Evolutionary conservation across 2,888 invertebrate genomes (phyloP).

Genomic region (Eupithecia vulgata): DNA sequence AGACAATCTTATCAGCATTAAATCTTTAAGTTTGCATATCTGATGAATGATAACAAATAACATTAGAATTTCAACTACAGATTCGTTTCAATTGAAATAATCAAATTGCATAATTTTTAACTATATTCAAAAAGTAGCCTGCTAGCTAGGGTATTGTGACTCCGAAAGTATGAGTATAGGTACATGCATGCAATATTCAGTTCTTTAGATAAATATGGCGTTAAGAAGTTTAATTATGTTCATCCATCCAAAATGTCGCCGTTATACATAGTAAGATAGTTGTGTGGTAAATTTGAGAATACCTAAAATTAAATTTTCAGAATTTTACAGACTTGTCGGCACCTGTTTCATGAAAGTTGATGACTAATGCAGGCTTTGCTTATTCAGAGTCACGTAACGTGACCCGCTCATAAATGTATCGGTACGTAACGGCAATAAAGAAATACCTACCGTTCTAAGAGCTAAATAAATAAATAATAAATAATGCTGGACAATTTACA

Average conservation of each 20-base stretch:
- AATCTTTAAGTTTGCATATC: background rate
- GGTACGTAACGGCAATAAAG: too few species aligned
- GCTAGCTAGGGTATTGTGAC: too few species aligned
- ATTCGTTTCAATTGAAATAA: background rate
- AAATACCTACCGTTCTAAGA: too few species aligned
- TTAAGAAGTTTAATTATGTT: background rate
- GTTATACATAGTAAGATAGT: too few species aligned
- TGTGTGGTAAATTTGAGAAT: background rate
- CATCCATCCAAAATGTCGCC: background rate
- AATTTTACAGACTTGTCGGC: background rate
- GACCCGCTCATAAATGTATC: background rate
- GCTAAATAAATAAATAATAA: too few species aligned
- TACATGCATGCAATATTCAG: too few species aligned
- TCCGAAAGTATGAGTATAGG: too few species aligned
- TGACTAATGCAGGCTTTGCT: background rate
- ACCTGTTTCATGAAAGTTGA: background rate
- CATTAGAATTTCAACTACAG: background rate
- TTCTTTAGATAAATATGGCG: too few species aligned
- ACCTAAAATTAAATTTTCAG: background rate
- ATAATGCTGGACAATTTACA: too few species aligned
- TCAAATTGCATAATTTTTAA: conserved; percentile 5
- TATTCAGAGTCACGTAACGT: background rate
- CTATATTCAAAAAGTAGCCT: too few species aligned
- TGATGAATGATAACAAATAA: conserved; percentile 9
- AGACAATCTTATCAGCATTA: conserved; percentile 39